Evolutionary conservation across 2,113 vertebrate genomes (phyloP).

Genomic region (Erpornis zantholeuca): DNA sequence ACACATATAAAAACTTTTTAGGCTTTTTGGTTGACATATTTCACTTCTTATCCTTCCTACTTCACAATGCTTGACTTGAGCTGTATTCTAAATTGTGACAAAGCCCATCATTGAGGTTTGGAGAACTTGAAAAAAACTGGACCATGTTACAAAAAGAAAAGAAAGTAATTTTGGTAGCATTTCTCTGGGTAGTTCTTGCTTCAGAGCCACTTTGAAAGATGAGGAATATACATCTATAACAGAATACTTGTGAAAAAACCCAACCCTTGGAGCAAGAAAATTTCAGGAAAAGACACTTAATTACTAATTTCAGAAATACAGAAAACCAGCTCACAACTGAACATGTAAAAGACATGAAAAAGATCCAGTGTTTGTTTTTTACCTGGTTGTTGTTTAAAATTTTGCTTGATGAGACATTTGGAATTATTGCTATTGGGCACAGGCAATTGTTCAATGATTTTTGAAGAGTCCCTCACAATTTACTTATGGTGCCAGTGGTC

Average conservation of each 20-base stretch:
- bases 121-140: background rate
- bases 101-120: background rate
- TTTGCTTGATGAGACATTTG: background rate
- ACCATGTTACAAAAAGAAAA: background rate
- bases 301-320: background rate
- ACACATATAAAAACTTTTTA: background rate
- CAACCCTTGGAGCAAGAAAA: background rate
- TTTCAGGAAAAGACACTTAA: background rate
- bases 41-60: background rate
- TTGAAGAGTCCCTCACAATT: background rate
- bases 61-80: background rate
- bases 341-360: background rate
- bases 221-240: background rate
- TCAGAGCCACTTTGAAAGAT: background rate
- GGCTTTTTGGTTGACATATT: background rate
- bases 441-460: background rate
- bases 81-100: background rate
- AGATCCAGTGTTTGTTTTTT: background rate
- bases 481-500: background rate
- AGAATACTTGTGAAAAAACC: background rate
- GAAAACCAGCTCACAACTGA: background rate
- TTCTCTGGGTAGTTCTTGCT: background rate
- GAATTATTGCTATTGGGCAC: background rate
- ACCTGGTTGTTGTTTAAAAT: background rate
- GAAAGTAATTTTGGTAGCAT: background rate